Evolutionary conservation across 2,888 invertebrate genomes (phyloP), one percentile per base, ranked within the genome.

Genomic region (Tuta absoluta): DNA sequence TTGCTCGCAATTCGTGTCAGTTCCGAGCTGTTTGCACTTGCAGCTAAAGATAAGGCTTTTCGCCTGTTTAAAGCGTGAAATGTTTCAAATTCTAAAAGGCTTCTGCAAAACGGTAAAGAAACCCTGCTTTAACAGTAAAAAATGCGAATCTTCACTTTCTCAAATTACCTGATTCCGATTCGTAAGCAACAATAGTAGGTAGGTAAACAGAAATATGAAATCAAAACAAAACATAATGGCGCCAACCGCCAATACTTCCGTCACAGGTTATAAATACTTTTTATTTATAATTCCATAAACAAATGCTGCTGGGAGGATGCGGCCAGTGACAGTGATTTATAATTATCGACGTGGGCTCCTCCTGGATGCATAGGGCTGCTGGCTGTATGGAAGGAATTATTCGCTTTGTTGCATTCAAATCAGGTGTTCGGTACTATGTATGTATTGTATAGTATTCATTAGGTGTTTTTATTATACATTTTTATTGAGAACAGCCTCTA

Each of bases 211-310:
- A n/a, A 45, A 45, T 45, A 17, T 45, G 45, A 23, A 49, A 49
- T 60, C 21, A 60, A 60, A 48, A 48, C 60, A 48, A 41, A 8
- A 48, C 41, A 51, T 23, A 12, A 51, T 60, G 64, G 64, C 64
- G 64, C 64, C 64, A 60, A 53, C 38, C 21, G 24, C 14, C 24
- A 49, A 23, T 53, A 60, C 38, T 64, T 64, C 60, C 60, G 60
- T 41, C 24, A 59, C 21, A 60, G 64, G 60, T 64, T 48, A 60
- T 48, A 60, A 60, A 59, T 37, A 7, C 17, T 19, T 59, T 49
- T 59, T 45, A 33, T 45, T 60, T 60, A 48, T 63, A 57, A 63
- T 19, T 33, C 49, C 63, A 58, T 49, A 64, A 59, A 63, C 60
- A 60, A 60, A 24, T 7, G 53, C 23, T 7, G 53, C 23, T 21